Evolutionary conservation across 2,797 vertebrate species (phyloP), one percentile per base, ranked within the genome.

Genomic region (Neosilurus mollespiculum): DNA sequence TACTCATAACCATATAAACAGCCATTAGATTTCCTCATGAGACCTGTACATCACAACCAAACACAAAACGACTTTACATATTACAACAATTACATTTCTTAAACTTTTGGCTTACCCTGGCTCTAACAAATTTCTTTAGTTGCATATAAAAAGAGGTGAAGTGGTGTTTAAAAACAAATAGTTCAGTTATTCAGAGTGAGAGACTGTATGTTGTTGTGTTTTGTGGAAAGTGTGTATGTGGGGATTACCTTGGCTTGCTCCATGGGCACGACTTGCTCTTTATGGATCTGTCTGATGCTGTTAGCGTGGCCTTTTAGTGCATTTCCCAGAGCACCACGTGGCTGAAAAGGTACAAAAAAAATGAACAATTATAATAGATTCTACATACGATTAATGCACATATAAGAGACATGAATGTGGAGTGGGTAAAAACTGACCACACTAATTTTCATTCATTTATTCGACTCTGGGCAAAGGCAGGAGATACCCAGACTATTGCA

Each of bases 61-160:
- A 83, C 81, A 88, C 58, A 81, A 24, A 66, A n/a, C 9, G 64
- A 51, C 11, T 14, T 67, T n/a, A 72, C 80, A 77, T 53, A 53
- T 49, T 4, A 65, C 0, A 20, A 3, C 53, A 37, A 9, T 37
- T 76, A 84, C 80, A 72, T 15, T 53, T 51, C 22, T 22, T 56
- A 34, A 78, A 58, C 62, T 54, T 24, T 58, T 53, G 49, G 91
- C 96, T 96, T 95, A 96, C 96, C 95, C 95, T 94, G 77, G 94
- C 96, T 93, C 93, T 94, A 91, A 95, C 93, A 90, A 94, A 96
- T 95, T 96, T 97, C 96, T 96, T 94, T 93, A 92, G 91, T 92
- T 92, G 90, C 94, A 92, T 90, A 78, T 93, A 92, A 91, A 78
- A 86, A 87, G 87, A 80, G 88, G 16, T 71, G 26, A 11, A 70